These are phyloP conservation scores for Nymphalis c-album DNA, from an alignment of 2,888 invertebrate species.

Conservation along the genomic window DNA sequence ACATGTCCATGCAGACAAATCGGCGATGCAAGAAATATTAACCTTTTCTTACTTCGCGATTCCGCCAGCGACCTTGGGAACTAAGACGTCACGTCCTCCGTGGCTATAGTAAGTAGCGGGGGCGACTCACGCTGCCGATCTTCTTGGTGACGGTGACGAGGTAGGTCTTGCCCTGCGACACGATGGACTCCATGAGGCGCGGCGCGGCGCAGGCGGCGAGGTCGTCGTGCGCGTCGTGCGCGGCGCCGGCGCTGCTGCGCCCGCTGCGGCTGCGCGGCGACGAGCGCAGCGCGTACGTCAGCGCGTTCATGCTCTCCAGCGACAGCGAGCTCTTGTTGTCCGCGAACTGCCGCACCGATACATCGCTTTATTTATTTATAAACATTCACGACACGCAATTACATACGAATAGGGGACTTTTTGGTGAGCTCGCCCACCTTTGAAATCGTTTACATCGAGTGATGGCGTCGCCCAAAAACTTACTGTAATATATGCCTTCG, in stretches of 20 bases:
- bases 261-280: constrained; percentile 44
- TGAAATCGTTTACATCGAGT: neutral
- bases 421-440: too few species aligned
- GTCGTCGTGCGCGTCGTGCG: constrained; percentile 44
- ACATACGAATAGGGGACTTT: too few species aligned
- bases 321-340: constrained; percentile 65
- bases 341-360: constrained; percentile 48
- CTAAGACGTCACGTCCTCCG: too few species aligned
- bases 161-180: constrained; percentile 71
- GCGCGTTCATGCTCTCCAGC: constrained; percentile 58
- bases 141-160: constrained; percentile 70
- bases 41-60: too few species aligned
- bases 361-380: too few species aligned
- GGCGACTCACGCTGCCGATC: constrained; percentile 66
- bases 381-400: too few species aligned
- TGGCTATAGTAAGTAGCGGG: too few species aligned
- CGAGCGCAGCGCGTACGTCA: constrained; percentile 54
- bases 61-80: too few species aligned
- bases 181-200: constrained; percentile 72
- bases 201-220: constrained; percentile 55
- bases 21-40: too few species aligned
- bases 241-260: constrained; percentile 42
- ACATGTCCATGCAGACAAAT: too few species aligned
- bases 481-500: too few species aligned
- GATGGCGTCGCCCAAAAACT: too few species aligned